Evolutionary conservation across 2,797 vertebrate species (phyloP).

Genomic region (Pseudomugil tenellus): DNA sequence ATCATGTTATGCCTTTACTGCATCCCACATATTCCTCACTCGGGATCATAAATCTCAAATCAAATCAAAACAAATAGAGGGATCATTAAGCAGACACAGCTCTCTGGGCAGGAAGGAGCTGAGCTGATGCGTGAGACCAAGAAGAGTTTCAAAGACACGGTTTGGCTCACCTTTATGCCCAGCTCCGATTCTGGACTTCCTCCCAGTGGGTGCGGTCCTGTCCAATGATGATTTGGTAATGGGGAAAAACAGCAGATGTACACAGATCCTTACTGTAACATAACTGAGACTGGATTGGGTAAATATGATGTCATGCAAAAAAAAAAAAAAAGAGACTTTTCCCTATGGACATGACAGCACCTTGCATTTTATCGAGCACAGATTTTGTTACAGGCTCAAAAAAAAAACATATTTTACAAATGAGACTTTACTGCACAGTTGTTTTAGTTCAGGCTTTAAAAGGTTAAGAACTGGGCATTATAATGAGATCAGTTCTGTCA

Average conservation of each 20-base stretch:
- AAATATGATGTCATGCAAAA: too few species aligned
- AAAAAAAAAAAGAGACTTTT: too few species aligned
- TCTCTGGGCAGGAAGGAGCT: constrained; percentile 43
- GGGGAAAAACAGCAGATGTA: constrained; percentile 2
- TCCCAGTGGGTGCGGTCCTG: constrained; percentile 33
- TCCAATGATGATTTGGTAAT: background rate
- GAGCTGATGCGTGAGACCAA: constrained; percentile 41
- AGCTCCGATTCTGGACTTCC: constrained; percentile 38
- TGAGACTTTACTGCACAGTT: too few species aligned
- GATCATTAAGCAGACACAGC: constrained; percentile 12
- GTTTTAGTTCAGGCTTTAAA: too few species aligned
- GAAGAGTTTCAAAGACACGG: constrained; percentile 16
- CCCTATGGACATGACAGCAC: too few species aligned
- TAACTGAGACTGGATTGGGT: background rate
- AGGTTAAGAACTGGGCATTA: too few species aligned
- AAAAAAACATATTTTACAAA: too few species aligned
- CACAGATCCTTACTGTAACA: background rate
- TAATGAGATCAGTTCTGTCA: too few species aligned
- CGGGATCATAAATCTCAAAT: background rate
- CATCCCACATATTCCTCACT: background rate
- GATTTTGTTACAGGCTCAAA: too few species aligned
- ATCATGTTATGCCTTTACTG: too few species aligned
- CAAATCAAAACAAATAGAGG: constrained; percentile 2
- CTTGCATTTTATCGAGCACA: too few species aligned
- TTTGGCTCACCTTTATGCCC: constrained; percentile 41